A percentile compares a stretch with the other conserved stretches of the same genome.
These are phyloP conservation scores for Noctilio leporinus DNA, from an alignment of 2,113 vertebrate genomes.

Conservation along the genomic window DNA sequence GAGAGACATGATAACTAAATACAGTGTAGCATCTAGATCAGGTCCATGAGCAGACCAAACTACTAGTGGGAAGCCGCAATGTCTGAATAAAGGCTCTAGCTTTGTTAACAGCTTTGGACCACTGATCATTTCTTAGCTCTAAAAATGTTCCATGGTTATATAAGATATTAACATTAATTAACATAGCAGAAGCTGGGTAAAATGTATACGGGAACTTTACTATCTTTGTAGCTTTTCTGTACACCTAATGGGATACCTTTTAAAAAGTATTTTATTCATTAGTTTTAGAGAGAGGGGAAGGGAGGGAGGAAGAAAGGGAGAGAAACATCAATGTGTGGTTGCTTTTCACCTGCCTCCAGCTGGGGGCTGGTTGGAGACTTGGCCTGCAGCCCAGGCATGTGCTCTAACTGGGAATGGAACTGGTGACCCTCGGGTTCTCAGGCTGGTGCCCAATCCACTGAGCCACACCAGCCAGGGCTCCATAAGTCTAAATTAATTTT, in stretches of 20 bases:
- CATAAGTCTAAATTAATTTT: background rate
- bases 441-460: no score
- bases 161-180: background rate
- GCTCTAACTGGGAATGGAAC: no score
- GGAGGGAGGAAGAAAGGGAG: no score
- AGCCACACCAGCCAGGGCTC: no score
- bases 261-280: no score
- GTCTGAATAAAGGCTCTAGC: background rate
- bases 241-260: no score
- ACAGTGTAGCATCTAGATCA: background rate
- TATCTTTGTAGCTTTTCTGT: background rate
- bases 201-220: background rate
- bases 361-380: no score
- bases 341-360: no score
- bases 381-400: no score
- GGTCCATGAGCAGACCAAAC: background rate
- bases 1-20: background rate
- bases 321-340: no score
- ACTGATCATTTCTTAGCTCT: background rate
- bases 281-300: no score
- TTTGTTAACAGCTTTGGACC: background rate
- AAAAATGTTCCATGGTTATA: background rate
- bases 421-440: no score
- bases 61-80: background rate
- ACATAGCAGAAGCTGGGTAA: background rate